phyloP scores from a whole-genome alignment of 2,797 vertebrate genomes.

The Brachyrhaphis roseni region DNA sequence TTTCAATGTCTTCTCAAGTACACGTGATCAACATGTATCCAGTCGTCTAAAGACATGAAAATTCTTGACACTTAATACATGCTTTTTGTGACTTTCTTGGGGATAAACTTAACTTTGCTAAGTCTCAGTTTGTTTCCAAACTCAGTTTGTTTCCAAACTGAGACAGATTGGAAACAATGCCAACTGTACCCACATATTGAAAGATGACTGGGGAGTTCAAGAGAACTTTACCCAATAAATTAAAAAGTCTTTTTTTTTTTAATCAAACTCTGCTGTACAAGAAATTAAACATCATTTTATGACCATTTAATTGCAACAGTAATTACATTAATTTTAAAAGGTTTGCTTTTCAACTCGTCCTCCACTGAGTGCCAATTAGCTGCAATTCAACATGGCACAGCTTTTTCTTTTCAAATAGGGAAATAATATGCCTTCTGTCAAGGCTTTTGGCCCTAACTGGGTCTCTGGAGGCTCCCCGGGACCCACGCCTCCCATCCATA shows the following conservation, averaged over 20 bases:
- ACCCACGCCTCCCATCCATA: conserved; percentile 83
- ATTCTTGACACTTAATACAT: neutral
- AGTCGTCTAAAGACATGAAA: neutral
- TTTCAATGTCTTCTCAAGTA: neutral
- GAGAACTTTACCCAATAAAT: neutral
- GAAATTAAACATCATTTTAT: neutral
- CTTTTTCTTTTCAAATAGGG: conserved; percentile 71
- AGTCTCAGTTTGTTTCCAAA: too few species aligned
- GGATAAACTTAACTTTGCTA: neutral
- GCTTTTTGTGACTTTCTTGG: neutral
- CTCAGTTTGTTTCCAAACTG: too few species aligned
- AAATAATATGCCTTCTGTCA: conserved; percentile 72
- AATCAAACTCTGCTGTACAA: neutral
- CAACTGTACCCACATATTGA: neutral
- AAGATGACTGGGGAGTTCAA: neutral
- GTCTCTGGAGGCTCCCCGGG: conserved; percentile 73
- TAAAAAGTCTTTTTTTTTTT: too few species aligned
- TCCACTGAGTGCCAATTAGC: conserved; percentile 74
- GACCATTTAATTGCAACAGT: neutral
- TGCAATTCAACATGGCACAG: conserved; percentile 71
- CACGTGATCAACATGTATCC: neutral
- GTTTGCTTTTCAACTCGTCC: conserved; percentile 35
- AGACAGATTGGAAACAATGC: neutral
- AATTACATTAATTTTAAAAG: neutral
- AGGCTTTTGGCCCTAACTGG: conserved; percentile 76